A percentile compares a stretch with the other conserved stretches of the same genome.
Conservation (phyloP, 2,888 invertebrate species). For the Griposia aprilina region DNA sequence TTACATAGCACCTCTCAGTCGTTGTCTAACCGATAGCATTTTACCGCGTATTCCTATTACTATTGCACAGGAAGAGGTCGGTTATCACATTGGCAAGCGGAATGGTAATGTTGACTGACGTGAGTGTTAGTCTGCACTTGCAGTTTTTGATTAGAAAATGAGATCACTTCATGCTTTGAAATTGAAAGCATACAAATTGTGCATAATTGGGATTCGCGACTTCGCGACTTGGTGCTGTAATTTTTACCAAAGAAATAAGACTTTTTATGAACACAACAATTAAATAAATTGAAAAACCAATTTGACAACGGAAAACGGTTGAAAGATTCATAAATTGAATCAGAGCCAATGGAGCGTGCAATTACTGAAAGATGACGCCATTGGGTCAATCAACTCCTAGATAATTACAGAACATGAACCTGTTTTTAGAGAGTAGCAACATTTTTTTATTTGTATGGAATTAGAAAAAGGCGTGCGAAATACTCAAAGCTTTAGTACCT, state of each 20-base stretch:
- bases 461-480: not conserved
- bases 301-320: not conserved
- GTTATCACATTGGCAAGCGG: conserved; percentile 31
- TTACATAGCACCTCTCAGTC: not conserved
- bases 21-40: not conserved
- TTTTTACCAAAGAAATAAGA: not conserved
- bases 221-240: not conserved
- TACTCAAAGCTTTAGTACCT: no score
- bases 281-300: not conserved
- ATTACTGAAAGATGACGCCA: conserved; percentile 32
- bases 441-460: not conserved
- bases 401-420: conserved; percentile 8
- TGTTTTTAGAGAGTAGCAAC: not conserved
- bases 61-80: conserved; percentile 28
- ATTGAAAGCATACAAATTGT: not conserved
- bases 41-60: not conserved
- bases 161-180: not conserved
- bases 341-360: conserved; percentile 15
- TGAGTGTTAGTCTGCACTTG: conserved; percentile 23
- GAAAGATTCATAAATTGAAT: conserved; percentile 19
- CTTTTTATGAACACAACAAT: not conserved
- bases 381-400: conserved; percentile 33
- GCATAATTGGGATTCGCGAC: not conserved
- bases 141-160: conserved; percentile 21
- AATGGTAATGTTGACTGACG: conserved; percentile 23